Evolutionary conservation across 2,888 invertebrate genomes (phyloP).

Genomic region (Phlogophora meticulosa): DNA sequence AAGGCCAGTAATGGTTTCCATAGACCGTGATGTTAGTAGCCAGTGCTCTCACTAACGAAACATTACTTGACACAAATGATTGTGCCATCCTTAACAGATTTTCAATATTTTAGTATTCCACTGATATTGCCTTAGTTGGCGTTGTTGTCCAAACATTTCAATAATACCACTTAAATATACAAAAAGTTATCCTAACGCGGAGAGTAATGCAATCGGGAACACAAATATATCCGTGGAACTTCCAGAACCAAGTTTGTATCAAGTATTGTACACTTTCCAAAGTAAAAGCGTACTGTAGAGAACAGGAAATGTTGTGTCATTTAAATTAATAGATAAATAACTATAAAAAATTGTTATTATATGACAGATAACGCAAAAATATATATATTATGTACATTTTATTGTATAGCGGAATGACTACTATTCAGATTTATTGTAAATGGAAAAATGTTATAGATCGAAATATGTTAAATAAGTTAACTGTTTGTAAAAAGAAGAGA

Average conservation of each 20-base stretch:
- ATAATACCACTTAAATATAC: conserved; percentile 39
- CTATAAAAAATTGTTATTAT: conserved; percentile 84
- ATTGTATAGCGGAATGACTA: conserved; percentile 90
- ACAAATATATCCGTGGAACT: conserved; percentile 57
- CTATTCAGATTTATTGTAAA: conserved; percentile 89
- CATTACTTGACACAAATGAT: conserved; percentile 78
- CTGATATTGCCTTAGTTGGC: conserved; percentile 41
- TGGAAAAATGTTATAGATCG: conserved; percentile 88
- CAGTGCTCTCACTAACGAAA: conserved; percentile 66
- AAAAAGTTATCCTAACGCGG: conserved; percentile 49
- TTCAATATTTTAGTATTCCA: conserved; percentile 66
- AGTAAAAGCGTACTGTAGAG: conserved; percentile 77
- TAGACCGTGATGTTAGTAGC: conserved; percentile 68
- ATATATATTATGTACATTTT: conserved; percentile 86
- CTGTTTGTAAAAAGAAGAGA: conserved; percentile 91
- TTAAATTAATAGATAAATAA: conserved; percentile 86
- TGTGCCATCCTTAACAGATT: conserved; percentile 82
- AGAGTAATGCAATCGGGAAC: conserved; percentile 61
- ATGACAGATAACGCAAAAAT: conserved; percentile 87
- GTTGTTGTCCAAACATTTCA: conserved; percentile 41
- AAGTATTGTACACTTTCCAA: conserved; percentile 74
- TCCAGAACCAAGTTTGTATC: conserved; percentile 63
- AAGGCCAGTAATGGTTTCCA: conserved; percentile 80
- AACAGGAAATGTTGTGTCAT: conserved; percentile 89
- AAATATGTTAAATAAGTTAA: conserved; percentile 90